Percentiles rank a stretch among this genome's conserved stretches.
These are phyloP conservation scores for Aradophagus sp. DNA, from an alignment of 1,140 invertebrate genomes.

Conservation along the genomic window DNA sequence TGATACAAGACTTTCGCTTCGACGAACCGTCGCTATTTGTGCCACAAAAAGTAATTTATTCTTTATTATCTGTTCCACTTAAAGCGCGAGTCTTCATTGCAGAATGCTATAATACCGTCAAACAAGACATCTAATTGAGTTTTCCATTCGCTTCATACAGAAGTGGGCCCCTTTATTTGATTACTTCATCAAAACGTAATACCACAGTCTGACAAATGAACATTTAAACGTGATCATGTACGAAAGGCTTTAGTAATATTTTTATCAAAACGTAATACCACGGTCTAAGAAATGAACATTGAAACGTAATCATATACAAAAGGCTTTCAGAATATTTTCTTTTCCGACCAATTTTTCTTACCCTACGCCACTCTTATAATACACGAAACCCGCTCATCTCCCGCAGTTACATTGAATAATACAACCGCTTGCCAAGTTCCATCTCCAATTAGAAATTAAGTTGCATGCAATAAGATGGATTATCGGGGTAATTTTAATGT, in stretches of 20 bases:
- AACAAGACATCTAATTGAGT: slow-evolving; percentile 49
- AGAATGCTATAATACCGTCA: slow-evolving; percentile 13
- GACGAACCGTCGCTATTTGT: slow-evolving; percentile 22
- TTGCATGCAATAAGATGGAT: slow-evolving; percentile 56
- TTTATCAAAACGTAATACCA: no score
- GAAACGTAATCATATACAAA: slow-evolving; percentile 35
- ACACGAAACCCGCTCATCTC: slow-evolving; percentile 48
- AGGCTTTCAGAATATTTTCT: slow-evolving; percentile 22
- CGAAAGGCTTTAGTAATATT: slow-evolving; percentile 3
- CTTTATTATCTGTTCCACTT: slow-evolving; percentile 11
- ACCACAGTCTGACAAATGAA: slow-evolving; percentile 34
- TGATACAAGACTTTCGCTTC: no score
- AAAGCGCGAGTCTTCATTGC: slow-evolving; percentile 16
- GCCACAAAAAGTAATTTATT: slow-evolving; percentile 14
- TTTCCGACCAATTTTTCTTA: slow-evolving; percentile 41
- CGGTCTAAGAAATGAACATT: slow-evolving; percentile 36
- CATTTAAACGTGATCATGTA: slow-evolving; percentile 40
- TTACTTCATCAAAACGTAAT: slow-evolving; percentile 50
- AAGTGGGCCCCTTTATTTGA: slow-evolving; percentile 34
- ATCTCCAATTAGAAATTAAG: slow-evolving; percentile 57
- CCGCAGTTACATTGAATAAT: slow-evolving; percentile 54
- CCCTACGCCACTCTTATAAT: slow-evolving; percentile 42
- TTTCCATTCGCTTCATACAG: slow-evolving; percentile 31
- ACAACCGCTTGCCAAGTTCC: slow-evolving; percentile 44
- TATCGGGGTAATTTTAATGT: slow-evolving; percentile 50